Evolutionary conservation across 2,888 invertebrate genomes (phyloP).

Genomic region (Drosophila demipolita): DNA sequence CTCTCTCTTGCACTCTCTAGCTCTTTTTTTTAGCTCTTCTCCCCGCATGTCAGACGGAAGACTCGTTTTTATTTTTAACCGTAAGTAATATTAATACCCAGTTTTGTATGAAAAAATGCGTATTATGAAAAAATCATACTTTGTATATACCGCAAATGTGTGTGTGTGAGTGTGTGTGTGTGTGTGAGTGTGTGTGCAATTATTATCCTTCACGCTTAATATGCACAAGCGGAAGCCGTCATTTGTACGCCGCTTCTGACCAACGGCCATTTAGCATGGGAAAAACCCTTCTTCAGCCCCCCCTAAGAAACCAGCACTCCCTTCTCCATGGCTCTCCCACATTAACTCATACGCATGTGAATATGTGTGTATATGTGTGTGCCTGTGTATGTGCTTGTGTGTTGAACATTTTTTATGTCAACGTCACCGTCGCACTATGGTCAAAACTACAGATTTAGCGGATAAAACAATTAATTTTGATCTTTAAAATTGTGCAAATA

Average conservation of each 20-base stretch:
- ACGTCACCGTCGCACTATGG: constrained; percentile 45
- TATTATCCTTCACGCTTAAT: constrained; percentile 81
- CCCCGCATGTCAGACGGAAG: constrained; percentile 61
- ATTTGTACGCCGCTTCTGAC: constrained; percentile 78
- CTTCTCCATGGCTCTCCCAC: neutral
- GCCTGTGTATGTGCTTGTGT: neutral
- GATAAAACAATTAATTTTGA: neutral
- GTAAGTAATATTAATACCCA: constrained; percentile 81
- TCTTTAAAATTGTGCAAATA: neutral
- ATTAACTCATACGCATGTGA: constrained; percentile 13
- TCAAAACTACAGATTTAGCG: neutral
- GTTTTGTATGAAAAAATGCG: constrained; percentile 53
- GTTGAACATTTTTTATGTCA: constrained; percentile 51
- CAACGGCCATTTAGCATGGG: constrained; percentile 73
- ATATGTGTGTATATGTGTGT: constrained; percentile 2
- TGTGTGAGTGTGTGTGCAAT: constrained; percentile 64
- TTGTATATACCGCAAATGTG: constrained; percentile 43
- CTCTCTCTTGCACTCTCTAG: neutral
- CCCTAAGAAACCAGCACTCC: neutral
- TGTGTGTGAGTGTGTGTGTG: constrained; percentile 1
- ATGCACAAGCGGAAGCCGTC: constrained; percentile 81
- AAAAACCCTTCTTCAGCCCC: constrained; percentile 7
- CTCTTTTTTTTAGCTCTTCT: neutral
- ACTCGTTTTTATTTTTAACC: constrained; percentile 73
- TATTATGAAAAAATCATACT: constrained; percentile 54